Evolutionary conservation across 2,797 vertebrate species (phyloP).

Genomic region (Falco rusticolus): DNA sequence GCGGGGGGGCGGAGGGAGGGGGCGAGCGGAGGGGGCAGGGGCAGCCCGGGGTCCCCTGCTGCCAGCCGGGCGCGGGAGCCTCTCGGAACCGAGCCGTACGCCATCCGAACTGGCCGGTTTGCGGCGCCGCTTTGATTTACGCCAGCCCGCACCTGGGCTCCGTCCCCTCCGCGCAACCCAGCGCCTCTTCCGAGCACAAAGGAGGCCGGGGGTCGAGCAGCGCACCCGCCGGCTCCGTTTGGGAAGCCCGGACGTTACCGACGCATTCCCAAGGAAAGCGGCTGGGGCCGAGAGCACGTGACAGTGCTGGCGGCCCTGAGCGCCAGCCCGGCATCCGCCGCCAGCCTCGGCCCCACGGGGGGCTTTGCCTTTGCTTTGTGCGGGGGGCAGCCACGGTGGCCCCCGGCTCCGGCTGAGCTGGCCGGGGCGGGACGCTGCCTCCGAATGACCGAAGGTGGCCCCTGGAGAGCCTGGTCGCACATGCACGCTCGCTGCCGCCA

Average conservation of each 20-base stretch:
- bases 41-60: not conserved
- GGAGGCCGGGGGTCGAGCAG: not conserved
- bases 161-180: too few species aligned
- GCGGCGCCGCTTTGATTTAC: not conserved
- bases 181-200: not conserved
- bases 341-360: not conserved
- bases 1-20: not conserved
- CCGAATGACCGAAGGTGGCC: accelerated
- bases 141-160: not conserved
- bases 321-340: not conserved
- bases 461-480: not conserved
- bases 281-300: not conserved
- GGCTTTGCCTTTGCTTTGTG: not conserved
- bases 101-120: not conserved
- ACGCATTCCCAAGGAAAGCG: not conserved
- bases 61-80: not conserved
- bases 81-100: not conserved
- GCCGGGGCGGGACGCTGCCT: not conserved
- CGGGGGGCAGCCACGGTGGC: not conserved
- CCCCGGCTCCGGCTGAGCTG: not conserved
- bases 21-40: not conserved
- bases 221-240: not conserved
- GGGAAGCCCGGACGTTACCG: not conserved
- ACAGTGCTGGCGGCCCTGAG: not conserved
- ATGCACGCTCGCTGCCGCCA: not conserved